phyloP scores from a whole-genome alignment of 2,113 vertebrate genomes.

The Plotosus lineatus region DNA sequence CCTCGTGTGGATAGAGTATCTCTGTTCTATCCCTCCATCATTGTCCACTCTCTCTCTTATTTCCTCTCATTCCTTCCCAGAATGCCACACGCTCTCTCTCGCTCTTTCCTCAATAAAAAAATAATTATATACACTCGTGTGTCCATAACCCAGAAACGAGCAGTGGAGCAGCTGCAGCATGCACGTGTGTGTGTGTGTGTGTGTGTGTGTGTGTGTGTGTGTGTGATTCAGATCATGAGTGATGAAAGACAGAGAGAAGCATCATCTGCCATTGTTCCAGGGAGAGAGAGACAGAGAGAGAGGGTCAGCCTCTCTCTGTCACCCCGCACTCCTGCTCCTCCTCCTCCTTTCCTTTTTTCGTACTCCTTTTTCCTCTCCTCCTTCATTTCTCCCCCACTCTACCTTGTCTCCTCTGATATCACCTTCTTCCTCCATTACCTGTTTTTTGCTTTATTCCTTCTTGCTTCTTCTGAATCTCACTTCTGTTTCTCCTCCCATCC shows the following conservation, averaged over 20 bases:
- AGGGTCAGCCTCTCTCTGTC: background rate
- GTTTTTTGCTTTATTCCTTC: too few species aligned
- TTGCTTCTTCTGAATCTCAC: background rate
- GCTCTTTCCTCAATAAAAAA: background rate
- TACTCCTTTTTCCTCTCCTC: background rate
- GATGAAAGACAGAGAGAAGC: constrained; percentile 23
- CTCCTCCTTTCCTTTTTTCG: background rate
- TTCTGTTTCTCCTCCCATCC: too few species aligned
- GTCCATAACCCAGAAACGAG: constrained; percentile 20
- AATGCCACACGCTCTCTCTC: constrained; percentile 4
- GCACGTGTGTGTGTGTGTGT: constrained; percentile 32
- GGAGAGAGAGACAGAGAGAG: background rate
- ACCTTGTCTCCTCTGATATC: background rate
- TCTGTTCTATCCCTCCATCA: constrained; percentile 17
- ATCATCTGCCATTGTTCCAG: constrained; percentile 33
- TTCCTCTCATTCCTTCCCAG: constrained; percentile 27
- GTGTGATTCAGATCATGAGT: constrained; percentile 14
- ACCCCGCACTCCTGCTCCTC: background rate
- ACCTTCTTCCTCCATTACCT: too few species aligned
- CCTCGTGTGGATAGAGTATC: background rate
- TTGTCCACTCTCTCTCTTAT: constrained; percentile 28
- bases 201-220: constrained; percentile 30
- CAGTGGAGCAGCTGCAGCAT: constrained; percentile 9
- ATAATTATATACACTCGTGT: constrained; percentile 6
- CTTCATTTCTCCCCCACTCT: background rate